Base-by-base conservation (phyloP, 2,888 invertebrate species). In the Cephus pulcher region DNA sequence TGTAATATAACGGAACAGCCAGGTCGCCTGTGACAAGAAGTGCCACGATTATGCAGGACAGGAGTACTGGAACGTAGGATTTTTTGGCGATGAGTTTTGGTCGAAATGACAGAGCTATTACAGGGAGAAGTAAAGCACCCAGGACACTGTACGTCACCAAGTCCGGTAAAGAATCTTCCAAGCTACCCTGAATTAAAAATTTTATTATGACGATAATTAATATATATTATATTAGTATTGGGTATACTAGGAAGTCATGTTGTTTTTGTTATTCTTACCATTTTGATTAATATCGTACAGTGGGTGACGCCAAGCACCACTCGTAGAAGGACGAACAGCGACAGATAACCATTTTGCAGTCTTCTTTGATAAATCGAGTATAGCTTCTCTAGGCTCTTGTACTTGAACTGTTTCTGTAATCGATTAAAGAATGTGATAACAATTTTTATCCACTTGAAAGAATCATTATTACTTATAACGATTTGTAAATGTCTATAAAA, bases 281-380 rank as follows among this genome's bases (percentile, higher is more conserved):
- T 93, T 77, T 92, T 86, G 75, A 95, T 87, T 81, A 96, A 93
- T 81, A 94, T 89, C 79, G 93, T 87, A 70, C 94, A 93, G 88
- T 97, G 96, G 1, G 93, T 91, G 4, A 94, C 91, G 71, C 95
- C 95, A 76, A 96, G 93, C 69, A 95, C 88, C 78, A 95, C 92
- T 87, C 96, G 94, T 75, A 97, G 92, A 34, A 95, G 93, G 82
- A 96, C 93, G 91, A 96, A 96, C 79, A 96, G 94, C 81, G 95
- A 95, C 82, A 97, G 94, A 84, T 96, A 95, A 76, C 96, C 96
- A 91, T 96, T 95, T 88, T 95, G 95, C 80, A 97, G 92, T 86
- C 96, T 95, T 85, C 95, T 95, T 84, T 95, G 96, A 88, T 97
- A 97, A 81, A 94, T 93, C 82, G 94, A 93, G 90, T 96, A 97